These are phyloP conservation scores for Oncopodura yosiiana DNA, from an alignment of 1,140 invertebrate genomes.

Conservation along the genomic window DNA sequence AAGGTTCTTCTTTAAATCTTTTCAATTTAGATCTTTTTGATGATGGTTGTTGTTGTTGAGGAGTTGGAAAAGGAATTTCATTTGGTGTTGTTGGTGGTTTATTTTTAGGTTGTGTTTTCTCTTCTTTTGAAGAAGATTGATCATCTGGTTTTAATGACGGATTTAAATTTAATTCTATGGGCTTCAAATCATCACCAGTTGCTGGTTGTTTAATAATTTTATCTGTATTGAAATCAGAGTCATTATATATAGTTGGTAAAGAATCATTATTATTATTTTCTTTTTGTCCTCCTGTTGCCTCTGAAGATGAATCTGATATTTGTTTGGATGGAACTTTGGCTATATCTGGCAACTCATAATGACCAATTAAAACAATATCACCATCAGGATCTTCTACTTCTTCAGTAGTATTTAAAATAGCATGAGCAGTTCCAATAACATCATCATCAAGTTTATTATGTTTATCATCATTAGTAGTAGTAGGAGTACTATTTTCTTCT, in stretches of 20 bases:
- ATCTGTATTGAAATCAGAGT: background rate
- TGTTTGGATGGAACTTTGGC: background rate
- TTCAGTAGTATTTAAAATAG: background rate
- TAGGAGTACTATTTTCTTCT: background rate
- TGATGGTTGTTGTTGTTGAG: background rate
- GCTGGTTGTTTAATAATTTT: too few species aligned
- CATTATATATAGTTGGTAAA: background rate
- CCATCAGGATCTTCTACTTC: background rate
- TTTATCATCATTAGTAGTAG: background rate
- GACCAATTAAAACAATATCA: slow-evolving; percentile 23
- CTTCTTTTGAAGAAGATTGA: background rate
- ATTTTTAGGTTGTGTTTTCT: background rate
- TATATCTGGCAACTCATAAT: slow-evolving; percentile 23
- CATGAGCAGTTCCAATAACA: background rate
- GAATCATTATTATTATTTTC: background rate
- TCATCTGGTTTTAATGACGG: too few species aligned
- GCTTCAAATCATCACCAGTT: too few species aligned
- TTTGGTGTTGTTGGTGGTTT: slow-evolving; percentile 8
- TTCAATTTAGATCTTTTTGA: background rate
- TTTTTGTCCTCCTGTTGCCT: background rate
- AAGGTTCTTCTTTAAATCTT: slow-evolving; percentile 10
- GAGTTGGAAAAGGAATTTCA: slow-evolving; percentile 17
- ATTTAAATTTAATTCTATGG: too few species aligned
- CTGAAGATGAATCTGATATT: background rate
- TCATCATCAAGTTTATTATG: background rate